Percentiles rank a stretch among this genome's conserved stretches.
Evolutionary conservation across 2,888 invertebrate species (phyloP).

Genomic region (Tenthredo livida): DNA sequence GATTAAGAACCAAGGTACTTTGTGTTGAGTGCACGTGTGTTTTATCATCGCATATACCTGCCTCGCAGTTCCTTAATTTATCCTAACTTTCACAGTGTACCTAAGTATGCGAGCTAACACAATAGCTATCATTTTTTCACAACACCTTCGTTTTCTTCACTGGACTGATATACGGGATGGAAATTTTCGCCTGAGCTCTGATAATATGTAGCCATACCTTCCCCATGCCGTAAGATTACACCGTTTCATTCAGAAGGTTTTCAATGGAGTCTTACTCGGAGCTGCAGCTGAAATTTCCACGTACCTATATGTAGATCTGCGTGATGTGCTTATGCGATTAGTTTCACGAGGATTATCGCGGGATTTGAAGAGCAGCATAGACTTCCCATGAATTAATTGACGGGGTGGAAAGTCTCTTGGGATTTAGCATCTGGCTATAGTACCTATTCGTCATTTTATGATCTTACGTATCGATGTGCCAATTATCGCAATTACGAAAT

Average conservation of each 20-base stretch:
- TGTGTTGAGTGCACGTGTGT: conserved; percentile 28
- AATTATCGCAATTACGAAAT: background rate
- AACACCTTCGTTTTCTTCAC: no score
- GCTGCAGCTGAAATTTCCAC: conserved; percentile 10
- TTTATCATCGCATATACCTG: conserved; percentile 22
- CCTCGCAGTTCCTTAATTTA: background rate
- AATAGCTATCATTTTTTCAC: background rate
- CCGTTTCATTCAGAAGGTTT: background rate
- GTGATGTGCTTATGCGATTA: conserved; percentile 9
- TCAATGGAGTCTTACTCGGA: background rate
- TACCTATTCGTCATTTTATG: background rate
- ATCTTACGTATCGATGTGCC: background rate
- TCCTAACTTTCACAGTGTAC: background rate
- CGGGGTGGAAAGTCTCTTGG: background rate
- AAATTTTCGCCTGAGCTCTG: background rate
- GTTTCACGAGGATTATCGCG: background rate
- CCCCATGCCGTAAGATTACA: background rate
- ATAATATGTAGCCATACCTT: background rate
- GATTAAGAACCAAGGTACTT: conserved; percentile 43
- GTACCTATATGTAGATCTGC: background rate
- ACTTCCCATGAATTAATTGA: conserved; percentile 4
- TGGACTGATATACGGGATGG: no score
- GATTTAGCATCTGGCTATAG: background rate
- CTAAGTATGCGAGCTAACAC: background rate
- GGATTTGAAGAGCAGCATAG: background rate